A percentile compares a stretch with the other conserved stretches of the same genome.
phyloP scores from a whole-genome alignment of 2,888 invertebrate species.

The Philhelius pedissequus region DNA sequence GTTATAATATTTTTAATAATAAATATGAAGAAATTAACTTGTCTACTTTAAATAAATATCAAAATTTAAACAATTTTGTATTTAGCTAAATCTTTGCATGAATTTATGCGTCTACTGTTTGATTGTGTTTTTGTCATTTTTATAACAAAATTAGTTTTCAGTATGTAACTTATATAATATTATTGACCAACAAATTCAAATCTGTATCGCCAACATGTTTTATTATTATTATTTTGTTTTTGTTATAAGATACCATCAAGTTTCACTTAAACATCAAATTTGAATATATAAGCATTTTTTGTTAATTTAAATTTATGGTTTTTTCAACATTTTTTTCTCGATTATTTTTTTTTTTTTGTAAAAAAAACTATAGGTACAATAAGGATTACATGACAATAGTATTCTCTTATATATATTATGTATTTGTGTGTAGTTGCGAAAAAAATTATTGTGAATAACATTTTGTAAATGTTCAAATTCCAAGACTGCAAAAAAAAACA shows the following conservation, averaged over 20 bases:
- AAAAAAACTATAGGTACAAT: constrained; percentile 32
- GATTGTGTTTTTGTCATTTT: not conserved
- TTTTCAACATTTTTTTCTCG: not conserved
- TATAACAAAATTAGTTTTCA: not conserved
- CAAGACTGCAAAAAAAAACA: constrained; percentile 74
- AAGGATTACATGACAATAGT: constrained; percentile 37
- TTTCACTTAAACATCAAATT: constrained; percentile 45
- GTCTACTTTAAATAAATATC: constrained; percentile 28
- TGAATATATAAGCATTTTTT: constrained; percentile 15
- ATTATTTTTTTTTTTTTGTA: constrained; percentile 27
- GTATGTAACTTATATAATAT: constrained; percentile 2
- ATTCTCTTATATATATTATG: constrained; percentile 29
- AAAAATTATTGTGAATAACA: constrained; percentile 57
- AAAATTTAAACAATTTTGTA: constrained; percentile 5
- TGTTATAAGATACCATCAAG: not conserved
- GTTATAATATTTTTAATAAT: constrained; percentile 1
- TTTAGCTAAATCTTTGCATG: not conserved
- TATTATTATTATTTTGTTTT: not conserved
- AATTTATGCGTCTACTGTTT: not conserved
- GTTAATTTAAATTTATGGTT: not conserved
- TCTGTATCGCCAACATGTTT: constrained; percentile 17
- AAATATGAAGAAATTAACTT: constrained; percentile 25
- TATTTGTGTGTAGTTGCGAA: constrained; percentile 61
- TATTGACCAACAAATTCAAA: constrained; percentile 12
- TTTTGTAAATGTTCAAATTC: constrained; percentile 72